Evolutionary conservation across 2,888 invertebrate species (phyloP).

Genomic region (Nemapogon koenigi): DNA sequence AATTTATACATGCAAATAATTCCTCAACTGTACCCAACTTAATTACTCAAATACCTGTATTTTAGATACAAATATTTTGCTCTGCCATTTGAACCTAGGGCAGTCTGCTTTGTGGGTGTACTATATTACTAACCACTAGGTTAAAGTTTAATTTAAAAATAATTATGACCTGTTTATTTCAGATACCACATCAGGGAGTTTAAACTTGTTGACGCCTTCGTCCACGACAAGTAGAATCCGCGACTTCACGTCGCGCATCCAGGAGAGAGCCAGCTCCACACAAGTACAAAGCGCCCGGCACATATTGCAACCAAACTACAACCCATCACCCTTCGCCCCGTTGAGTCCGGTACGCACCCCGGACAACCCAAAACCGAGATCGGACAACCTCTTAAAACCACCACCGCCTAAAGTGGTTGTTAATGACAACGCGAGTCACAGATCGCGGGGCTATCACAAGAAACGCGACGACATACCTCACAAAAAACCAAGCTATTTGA

Average conservation of each 20-base stretch:
- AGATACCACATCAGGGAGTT: slow-evolving; percentile 68
- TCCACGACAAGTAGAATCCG: slow-evolving; percentile 62
- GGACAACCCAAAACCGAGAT: slow-evolving; percentile 21
- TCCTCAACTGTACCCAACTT: too few species aligned
- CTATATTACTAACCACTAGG: too few species aligned
- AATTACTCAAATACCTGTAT: too few species aligned
- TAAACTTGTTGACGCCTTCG: slow-evolving; percentile 68
- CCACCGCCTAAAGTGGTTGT: slow-evolving; percentile 48
- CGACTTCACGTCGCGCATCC: slow-evolving; percentile 67
- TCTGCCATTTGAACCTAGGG: too few species aligned
- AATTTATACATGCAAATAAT: too few species aligned
- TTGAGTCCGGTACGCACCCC: slow-evolving; percentile 29
- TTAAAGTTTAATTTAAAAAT: too few species aligned
- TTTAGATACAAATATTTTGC: too few species aligned
- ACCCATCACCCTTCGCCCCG: slow-evolving; percentile 26
- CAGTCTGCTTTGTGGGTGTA: too few species aligned
- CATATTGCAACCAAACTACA: slow-evolving; percentile 19
- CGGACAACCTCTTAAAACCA: slow-evolving; percentile 46
- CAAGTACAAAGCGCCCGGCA: slow-evolving; percentile 24
- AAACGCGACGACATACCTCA: slow-evolving; percentile 47
- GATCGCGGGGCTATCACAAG: slow-evolving; percentile 43
- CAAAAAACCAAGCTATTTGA: slow-evolving; percentile 87
- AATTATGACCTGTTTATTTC: too few species aligned
- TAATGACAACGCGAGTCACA: slow-evolving; percentile 36
- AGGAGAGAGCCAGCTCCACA: slow-evolving; percentile 54